Percentiles rank a stretch among this genome's conserved stretches.
phyloP scores from a whole-genome alignment of 2,888 invertebrate species.

The Metopia argyrocephala region DNA sequence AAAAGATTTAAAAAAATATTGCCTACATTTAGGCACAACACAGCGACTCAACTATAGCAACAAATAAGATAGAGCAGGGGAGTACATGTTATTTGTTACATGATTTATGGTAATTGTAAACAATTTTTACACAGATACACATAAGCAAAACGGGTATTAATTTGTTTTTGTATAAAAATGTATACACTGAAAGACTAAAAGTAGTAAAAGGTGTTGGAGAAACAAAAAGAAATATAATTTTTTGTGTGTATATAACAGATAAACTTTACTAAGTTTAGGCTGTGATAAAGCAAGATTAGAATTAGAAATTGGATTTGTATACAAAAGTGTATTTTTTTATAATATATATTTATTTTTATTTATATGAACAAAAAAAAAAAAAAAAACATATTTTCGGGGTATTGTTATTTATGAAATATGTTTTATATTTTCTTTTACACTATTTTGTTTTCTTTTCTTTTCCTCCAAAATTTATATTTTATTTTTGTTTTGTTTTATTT shows the following conservation, averaged over 20 bases:
- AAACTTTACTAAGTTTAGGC: constrained; percentile 13
- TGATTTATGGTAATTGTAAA: constrained; percentile 44
- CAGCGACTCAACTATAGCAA: too few species aligned
- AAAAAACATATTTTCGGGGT: neutral
- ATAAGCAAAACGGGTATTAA: constrained; percentile 17
- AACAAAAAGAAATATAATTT: neutral
- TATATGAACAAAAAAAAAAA: neutral
- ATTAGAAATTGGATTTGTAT: too few species aligned
- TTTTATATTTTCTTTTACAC: constrained; percentile 50
- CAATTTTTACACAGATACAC: constrained; percentile 12
- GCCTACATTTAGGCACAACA: constrained; percentile 40
- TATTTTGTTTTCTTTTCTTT: neutral
- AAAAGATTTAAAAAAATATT: too few species aligned
- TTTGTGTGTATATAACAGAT: constrained; percentile 1
- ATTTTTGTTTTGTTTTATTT: neutral
- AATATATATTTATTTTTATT: neutral
- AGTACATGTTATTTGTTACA: constrained; percentile 23
- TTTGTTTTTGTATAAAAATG: neutral
- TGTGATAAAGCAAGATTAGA: neutral
- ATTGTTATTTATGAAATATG: constrained; percentile 31
- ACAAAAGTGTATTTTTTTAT: neutral
- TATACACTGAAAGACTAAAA: neutral
- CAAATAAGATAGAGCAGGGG: neutral
- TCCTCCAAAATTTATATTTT: constrained; percentile 7
- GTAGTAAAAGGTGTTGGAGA: too few species aligned